Evolutionary conservation across 2,888 invertebrate genomes (phyloP), one percentile per base, ranked within the genome.

Genomic region (Aelia acuminata): DNA sequence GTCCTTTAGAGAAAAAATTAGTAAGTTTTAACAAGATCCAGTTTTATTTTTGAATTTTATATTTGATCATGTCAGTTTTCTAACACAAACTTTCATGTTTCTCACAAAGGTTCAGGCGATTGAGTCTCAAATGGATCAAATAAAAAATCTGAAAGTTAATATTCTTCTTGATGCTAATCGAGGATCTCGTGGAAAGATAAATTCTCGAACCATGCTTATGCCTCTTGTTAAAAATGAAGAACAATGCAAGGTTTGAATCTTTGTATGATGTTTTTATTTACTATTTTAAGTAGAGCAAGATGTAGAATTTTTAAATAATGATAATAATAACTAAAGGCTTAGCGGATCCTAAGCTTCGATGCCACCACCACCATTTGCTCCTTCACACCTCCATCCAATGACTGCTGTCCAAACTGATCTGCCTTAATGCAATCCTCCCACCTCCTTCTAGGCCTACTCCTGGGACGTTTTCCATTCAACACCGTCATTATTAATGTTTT

Each of bases 81-180:
- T 26, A 48, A 49, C 22, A 22, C 3, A 49, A 10, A 22, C 3
- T 85, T 5, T 31, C 18, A 85, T 39, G 43, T 84, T 89, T 91
- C 87, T 89, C n/a, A n/a, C n/a, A n/a, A n/a, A 93, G 93, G 92
- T 97, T n/a, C 93, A 94, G 86, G 93, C 94, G 63, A 94, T 97
- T 87, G 93, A 94, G 90, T 92, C 94, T 53, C 95, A 95, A 91
- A 91, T 95, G 57, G 92, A 93, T 90, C 92, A 93, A 47, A 93
- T 93, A 90, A 92, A 93, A n/a, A 93, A 92, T 49, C 91, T 97
- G 80, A 94, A 95, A 91, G 94, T 98, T 0, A 96, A 95, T 91
- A 94, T 98, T 87, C 93, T 99, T 20, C 92, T 99, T 88, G 99
- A 99, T 93, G 97, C 96, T 92, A 96, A 96, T 89, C 94, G 99